A percentile compares a stretch with the other conserved stretches of the same genome.
These are phyloP conservation scores for Galeopterus variegatus DNA, from an alignment of 2,113 vertebrate species.

Conservation along the genomic window DNA sequence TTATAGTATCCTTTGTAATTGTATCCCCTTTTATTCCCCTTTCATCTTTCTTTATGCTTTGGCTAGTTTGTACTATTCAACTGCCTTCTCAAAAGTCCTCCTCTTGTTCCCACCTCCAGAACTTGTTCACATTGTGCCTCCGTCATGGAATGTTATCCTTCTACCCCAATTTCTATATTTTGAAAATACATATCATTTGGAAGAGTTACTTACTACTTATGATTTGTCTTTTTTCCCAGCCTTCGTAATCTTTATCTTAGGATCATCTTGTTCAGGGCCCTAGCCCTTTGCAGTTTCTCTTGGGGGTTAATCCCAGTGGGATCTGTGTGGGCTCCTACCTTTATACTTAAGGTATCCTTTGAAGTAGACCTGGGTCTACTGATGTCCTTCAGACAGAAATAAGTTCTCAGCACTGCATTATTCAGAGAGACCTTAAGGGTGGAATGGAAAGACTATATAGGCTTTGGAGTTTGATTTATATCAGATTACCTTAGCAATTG, in stretches of 20 bases:
- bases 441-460: not conserved
- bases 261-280: slow-evolving; percentile 28
- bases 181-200: not conserved
- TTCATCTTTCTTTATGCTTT: not conserved
- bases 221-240: not conserved
- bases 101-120: not conserved
- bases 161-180: not conserved
- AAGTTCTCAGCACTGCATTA: not conserved
- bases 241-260: slow-evolving; percentile 21
- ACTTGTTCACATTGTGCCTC: not conserved
- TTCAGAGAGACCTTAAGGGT: slow-evolving; percentile 56
- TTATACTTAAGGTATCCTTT: slow-evolving; percentile 64
- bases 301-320: not conserved
- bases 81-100: not conserved
- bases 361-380: not conserved
- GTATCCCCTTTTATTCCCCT: not conserved
- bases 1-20: too few relatives aligned
- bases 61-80: not conserved
- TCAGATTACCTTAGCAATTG: not conserved
- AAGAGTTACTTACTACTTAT: not conserved
- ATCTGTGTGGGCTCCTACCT: not conserved
- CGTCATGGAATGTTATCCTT: not conserved
- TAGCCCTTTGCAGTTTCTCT: slow-evolving; percentile 37
- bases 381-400: not conserved
- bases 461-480: slow-evolving; percentile 29